These are phyloP conservation scores for Heliothis subflexa DNA, from an alignment of 1,140 invertebrate genomes.

Conservation along the genomic window DNA sequence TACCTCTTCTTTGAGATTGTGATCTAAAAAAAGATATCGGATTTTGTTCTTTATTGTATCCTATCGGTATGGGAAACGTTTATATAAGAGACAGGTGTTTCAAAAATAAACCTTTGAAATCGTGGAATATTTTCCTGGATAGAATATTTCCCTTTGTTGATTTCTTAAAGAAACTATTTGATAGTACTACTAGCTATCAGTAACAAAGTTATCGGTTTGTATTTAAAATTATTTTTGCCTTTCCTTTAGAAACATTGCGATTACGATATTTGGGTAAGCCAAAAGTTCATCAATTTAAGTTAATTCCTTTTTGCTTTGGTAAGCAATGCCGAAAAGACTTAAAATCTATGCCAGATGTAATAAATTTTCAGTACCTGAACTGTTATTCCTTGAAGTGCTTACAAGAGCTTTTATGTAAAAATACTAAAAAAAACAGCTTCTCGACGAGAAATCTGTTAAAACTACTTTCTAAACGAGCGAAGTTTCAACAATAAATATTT, in stretches of 20 bases:
- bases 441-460: neutral
- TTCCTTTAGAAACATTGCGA: no score
- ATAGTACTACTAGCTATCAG: no score
- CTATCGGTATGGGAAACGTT: neutral
- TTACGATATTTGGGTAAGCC: no score
- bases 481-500: slow-evolving; percentile 1
- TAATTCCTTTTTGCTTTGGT: no score
- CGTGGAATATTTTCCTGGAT: no score
- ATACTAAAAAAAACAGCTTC: neutral
- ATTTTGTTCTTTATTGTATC: neutral
- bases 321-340: neutral
- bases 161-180: no score
- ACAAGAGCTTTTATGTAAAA: neutral
- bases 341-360: neutral
- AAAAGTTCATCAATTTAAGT: no score
- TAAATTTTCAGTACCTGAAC: neutral
- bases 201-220: no score
- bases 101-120: neutral
- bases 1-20: no score
- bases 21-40: no score
- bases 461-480: neutral
- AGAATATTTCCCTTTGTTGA: no score
- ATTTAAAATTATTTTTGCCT: neutral
- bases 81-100: neutral
- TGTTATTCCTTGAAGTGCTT: neutral